A percentile compares a stretch with the other conserved stretches of the same genome.
Evolutionary conservation across 2,888 invertebrate species (phyloP).

Genomic region (Amphipoea oculea): DNA sequence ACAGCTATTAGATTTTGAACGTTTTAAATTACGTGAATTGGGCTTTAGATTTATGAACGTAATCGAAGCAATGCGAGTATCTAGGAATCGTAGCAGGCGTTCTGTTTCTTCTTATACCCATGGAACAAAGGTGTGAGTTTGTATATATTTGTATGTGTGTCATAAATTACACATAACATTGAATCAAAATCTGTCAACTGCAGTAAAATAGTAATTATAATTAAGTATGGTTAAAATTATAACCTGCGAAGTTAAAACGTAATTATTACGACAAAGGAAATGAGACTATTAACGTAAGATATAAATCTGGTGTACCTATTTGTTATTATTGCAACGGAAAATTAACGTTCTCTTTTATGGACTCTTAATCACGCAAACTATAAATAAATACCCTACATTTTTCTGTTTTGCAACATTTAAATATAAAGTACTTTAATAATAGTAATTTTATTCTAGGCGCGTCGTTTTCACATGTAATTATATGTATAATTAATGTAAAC

Average conservation of each 20-base stretch:
- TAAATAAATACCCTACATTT: slow-evolving; percentile 1
- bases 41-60: no score
- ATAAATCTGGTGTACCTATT: slow-evolving; percentile 18
- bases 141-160: no score
- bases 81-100: background rate
- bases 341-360: background rate
- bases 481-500: no score
- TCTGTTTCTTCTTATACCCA: background rate
- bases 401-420: background rate
- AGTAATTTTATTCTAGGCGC: background rate
- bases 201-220: background rate
- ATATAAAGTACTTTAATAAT: background rate
- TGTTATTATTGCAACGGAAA: slow-evolving; percentile 10
- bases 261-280: slow-evolving; percentile 25
- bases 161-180: background rate
- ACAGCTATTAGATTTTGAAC: no score
- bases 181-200: background rate
- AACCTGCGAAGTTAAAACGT: slow-evolving; percentile 1
- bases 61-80: no score
- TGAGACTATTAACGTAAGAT: slow-evolving; percentile 30
- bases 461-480: no score
- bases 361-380: background rate
- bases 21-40: no score
- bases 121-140: no score
- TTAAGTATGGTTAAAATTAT: background rate